Percentiles rank a stretch among this genome's conserved stretches.
phyloP scores from a whole-genome alignment of 2,888 invertebrate species.

The Callinectes sapidus region DNA sequence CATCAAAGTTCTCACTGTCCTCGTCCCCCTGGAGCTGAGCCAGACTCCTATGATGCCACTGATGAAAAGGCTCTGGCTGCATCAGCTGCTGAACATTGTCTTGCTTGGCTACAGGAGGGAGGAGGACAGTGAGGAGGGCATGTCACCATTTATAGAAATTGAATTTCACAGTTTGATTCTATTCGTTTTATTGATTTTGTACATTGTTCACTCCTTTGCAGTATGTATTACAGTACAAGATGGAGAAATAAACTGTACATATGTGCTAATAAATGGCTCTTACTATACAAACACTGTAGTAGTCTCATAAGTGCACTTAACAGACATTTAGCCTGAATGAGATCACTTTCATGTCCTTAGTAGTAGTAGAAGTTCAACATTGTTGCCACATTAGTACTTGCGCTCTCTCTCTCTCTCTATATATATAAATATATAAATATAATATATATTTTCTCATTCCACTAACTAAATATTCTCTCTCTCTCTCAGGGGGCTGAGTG shows the following conservation, averaged over 20 bases:
- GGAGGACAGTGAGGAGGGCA: neutral
- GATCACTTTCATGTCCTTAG: too few relatives aligned
- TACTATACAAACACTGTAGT: neutral
- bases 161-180: neutral
- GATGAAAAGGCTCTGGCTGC: neutral
- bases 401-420: too few relatives aligned
- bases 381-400: too few relatives aligned
- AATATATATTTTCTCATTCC: too few relatives aligned
- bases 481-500: too few relatives aligned
- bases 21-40: neutral
- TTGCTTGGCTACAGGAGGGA: neutral
- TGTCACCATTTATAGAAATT: neutral
- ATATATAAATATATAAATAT: too few relatives aligned
- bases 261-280: neutral
- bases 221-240: too few relatives aligned
- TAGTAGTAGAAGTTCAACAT: too few relatives aligned
- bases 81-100: neutral
- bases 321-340: slow-evolving; percentile 59
- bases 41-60: neutral
- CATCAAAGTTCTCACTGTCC: neutral
- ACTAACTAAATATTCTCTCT: too few relatives aligned
- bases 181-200: neutral
- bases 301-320: slow-evolving; percentile 56
- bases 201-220: neutral
- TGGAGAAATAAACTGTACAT: neutral